Base-by-base conservation (phyloP, 2,113 vertebrate species). In the Apaloderma vittatum region DNA sequence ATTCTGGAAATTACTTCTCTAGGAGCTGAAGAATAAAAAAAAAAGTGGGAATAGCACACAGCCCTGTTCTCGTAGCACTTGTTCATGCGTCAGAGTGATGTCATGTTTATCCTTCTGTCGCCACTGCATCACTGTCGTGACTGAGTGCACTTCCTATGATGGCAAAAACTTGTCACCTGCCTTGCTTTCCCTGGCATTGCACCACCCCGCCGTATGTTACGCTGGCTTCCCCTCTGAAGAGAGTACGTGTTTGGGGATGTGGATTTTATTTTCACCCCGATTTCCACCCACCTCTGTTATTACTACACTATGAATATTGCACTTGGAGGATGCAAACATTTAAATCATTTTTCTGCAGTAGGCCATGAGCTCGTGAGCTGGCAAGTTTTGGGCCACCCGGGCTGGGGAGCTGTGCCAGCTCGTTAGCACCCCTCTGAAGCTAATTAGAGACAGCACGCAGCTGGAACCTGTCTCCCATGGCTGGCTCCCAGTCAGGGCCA, bases 171-270 rank as follows among this genome's bases (percentile, higher is more conserved):
- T 22, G 24, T 4, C 8, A 7, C 5, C 19, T 4, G 10, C 48
- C 48, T 80, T 30, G 12, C n/a, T 40, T n/a, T 54, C 22, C 3
- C 11, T 16, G 4, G 18, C 9, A 11, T 45, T 19, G 7, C 36
- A 5, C 46, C 26, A 29, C 2, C 0, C 29, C 40, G 7, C 19
- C 4, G 0, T 19, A 5, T 8, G 18, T 37, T 36, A 29, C 4
- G 0, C 9, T 45, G 15, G 12, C 16, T 49, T 78, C 45, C 15
- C 2, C 0, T 12, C 12, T 14, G 27, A 45, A 13, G 6, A 9
- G 18, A 52, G 8, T 4, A 37, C 30, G 4, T 57, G 8, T 0
- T 23, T 6, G 8, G 30, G 49, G 45, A 6, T 11, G 34, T 11
- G 58, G 12, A 5, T 20, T 90, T 54, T 26, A 8, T 10, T 43